Percentiles rank a stretch among this genome's conserved stretches.
Evolutionary conservation across 53 echinoderm and acorn worm genomes (phyloP).

Genomic region (Patiria pectinifera): DNA sequence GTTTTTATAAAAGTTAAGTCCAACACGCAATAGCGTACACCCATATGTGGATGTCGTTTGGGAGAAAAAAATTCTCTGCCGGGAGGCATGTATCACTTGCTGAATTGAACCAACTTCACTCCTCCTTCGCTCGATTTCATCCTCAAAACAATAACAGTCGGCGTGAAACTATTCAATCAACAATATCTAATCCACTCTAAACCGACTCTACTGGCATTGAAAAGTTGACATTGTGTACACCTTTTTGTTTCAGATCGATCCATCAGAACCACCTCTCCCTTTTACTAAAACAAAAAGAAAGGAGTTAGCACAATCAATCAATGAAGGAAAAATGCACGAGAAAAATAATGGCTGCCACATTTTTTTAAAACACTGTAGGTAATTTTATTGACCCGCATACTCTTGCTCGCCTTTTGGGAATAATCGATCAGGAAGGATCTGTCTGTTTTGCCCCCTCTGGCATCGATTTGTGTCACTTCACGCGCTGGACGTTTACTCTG

Average conservation of each 20-base stretch:
- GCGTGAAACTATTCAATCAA: too few relatives aligned
- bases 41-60: too few relatives aligned
- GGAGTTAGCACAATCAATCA: neutral
- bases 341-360: neutral
- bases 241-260: neutral
- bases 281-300: neutral
- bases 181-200: neutral
- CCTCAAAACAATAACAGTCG: too few relatives aligned
- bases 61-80: too few relatives aligned
- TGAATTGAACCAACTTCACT: too few relatives aligned
- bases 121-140: too few relatives aligned
- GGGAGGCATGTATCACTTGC: too few relatives aligned
- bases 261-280: neutral
- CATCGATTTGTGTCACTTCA: constrained; percentile 11
- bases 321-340: neutral
- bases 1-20: too few relatives aligned
- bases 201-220: neutral
- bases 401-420: constrained; percentile 7
- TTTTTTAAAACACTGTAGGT: neutral
- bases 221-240: neutral
- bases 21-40: too few relatives aligned
- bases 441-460: neutral
- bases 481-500: constrained; percentile 9
- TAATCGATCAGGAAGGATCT: neutral
- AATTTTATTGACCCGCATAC: neutral